Percentiles rank a stretch among this genome's conserved stretches.
phyloP scores from a whole-genome alignment of 1,140 invertebrate species.

The Ridgeia piscesae region DNA sequence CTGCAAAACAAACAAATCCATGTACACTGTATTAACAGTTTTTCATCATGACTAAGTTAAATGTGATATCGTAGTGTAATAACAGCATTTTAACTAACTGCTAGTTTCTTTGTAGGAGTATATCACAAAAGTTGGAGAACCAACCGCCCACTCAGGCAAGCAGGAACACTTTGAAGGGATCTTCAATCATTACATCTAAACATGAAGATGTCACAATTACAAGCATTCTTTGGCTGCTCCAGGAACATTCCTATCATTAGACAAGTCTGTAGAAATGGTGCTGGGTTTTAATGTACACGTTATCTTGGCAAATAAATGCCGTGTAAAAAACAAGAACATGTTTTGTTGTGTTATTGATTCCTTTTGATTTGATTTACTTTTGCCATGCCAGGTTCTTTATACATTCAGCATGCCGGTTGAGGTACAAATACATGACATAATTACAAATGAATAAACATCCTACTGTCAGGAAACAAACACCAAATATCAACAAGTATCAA shows the following conservation, averaged over 20 bases:
- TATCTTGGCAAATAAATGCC: too few species aligned
- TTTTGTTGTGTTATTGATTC: not conserved
- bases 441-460: not conserved
- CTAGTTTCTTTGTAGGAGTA: slow-evolving; percentile 60
- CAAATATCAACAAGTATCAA: not conserved
- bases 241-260: not conserved
- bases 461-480: not conserved
- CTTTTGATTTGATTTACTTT: not conserved
- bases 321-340: not conserved
- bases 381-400: not conserved
- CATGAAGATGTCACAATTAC: not conserved
- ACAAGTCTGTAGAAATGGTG: not conserved
- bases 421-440: not conserved
- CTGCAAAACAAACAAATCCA: not conserved
- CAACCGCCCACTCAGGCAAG: slow-evolving; percentile 47
- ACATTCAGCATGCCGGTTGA: not conserved
- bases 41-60: not conserved
- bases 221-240: not conserved
- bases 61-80: not conserved
- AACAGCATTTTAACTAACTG: not conserved
- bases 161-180: slow-evolving; percentile 60
- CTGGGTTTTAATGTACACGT: too few species aligned
- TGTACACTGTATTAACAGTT: not conserved
- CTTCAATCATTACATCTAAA: slow-evolving; percentile 56
- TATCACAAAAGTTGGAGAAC: slow-evolving; percentile 53